phyloP scores from a whole-genome alignment of 1,140 invertebrate genomes.

The Andrena cerasifolii region DNA sequence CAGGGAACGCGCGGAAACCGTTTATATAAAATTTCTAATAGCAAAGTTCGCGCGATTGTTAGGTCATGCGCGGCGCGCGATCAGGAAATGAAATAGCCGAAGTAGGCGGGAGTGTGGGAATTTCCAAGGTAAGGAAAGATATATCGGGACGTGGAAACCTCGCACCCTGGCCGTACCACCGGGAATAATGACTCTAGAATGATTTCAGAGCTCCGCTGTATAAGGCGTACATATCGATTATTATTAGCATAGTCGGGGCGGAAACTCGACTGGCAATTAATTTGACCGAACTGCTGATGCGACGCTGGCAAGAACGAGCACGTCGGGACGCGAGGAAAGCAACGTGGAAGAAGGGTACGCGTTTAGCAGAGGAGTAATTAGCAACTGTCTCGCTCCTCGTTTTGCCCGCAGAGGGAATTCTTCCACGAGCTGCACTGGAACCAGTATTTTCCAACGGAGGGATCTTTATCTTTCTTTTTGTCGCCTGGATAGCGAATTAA shows the following conservation, averaged over 20 bases:
- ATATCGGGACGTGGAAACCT: background rate
- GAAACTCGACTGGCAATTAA: slow-evolving; percentile 11
- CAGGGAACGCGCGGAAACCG: slow-evolving; percentile 25
- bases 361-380: slow-evolving; percentile 47
- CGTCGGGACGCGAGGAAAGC: background rate
- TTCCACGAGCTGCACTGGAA: background rate
- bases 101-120: background rate
- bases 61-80: background rate
- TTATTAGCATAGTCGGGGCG: background rate
- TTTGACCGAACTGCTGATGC: slow-evolving; percentile 32
- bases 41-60: slow-evolving; percentile 27
- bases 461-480: background rate
- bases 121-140: background rate
- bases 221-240: background rate
- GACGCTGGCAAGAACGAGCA: slow-evolving; percentile 18
- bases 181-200: no score
- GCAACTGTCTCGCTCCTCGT: background rate
- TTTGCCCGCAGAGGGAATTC: background rate
- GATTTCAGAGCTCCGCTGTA: background rate
- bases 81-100: background rate
- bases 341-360: background rate
- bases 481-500: background rate
- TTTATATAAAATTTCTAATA: slow-evolving; percentile 40
- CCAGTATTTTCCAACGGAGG: no score
- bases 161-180: no score